These are phyloP conservation scores for Colius striatus DNA, from an alignment of 2,113 vertebrate species.

Conservation along the genomic window DNA sequence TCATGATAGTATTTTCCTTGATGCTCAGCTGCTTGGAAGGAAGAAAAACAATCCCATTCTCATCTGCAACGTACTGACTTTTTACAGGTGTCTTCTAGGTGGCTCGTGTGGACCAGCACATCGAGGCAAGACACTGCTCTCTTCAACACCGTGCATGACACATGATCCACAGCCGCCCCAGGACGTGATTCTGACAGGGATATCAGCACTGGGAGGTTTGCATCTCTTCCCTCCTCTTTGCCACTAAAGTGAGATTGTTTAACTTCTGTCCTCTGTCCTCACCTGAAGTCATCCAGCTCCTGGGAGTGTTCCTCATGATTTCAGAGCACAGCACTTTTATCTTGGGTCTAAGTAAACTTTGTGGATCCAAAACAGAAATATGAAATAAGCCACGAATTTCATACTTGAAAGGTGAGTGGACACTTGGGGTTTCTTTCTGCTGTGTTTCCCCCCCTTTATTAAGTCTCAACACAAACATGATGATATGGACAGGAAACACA, in stretches of 20 bases:
- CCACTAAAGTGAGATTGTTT: neutral
- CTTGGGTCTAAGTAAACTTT: neutral
- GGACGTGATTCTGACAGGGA: neutral
- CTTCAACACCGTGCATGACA: neutral
- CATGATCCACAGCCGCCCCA: neutral
- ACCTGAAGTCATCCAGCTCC: neutral
- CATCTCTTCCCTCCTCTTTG: neutral
- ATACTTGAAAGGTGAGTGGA: neutral
- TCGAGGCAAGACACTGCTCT: rapidly evolving
- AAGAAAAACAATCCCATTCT: neutral
- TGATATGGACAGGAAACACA: neutral
- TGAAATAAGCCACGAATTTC: neutral
- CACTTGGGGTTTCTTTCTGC: neutral
- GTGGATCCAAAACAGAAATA: neutral
- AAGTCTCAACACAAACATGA: neutral
- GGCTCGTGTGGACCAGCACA: neutral
- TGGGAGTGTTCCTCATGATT: neutral
- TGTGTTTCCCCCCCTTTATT: neutral
- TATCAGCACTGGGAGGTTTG: neutral
- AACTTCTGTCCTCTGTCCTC: neutral
- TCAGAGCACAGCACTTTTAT: neutral
- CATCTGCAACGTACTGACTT: neutral
- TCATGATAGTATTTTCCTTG: constrained; percentile 2
- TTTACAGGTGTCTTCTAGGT: neutral
- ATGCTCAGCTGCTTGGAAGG: neutral